phyloP scores from a whole-genome alignment of 2,797 vertebrate species.

The Lepus townsendii region DNA sequence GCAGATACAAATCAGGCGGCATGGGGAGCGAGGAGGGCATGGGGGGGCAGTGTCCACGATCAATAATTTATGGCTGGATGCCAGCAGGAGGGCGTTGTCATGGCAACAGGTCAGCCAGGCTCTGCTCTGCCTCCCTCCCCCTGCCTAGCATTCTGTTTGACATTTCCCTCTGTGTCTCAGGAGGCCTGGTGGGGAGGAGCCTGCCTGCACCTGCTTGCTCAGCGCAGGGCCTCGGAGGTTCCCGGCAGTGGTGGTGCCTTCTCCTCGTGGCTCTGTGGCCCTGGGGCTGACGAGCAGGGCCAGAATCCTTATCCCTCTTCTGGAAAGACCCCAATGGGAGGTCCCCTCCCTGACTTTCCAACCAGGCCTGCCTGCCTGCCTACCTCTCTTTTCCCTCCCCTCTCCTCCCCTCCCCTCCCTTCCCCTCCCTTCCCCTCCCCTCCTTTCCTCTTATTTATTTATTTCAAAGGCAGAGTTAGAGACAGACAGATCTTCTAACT shows the following conservation, averaged over 20 bases:
- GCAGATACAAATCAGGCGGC: background rate
- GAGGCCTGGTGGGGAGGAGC: background rate
- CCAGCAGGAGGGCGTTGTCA: constrained; percentile 69
- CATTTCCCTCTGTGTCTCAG: background rate
- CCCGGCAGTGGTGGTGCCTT: background rate
- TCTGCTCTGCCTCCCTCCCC: background rate
- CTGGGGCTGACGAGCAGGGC: no score
- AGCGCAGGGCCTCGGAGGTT: background rate
- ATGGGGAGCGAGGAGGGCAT: constrained; percentile 1
- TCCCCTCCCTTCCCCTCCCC: no score
- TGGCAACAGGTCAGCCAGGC: constrained; percentile 69
- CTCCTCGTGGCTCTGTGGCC: background rate
- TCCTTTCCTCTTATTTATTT: no score
- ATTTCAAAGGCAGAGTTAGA: no score
- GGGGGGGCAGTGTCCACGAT: constrained; percentile 54
- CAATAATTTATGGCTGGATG: constrained; percentile 81
- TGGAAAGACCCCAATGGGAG: background rate
- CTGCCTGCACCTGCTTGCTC: background rate
- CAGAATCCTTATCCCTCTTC: background rate
- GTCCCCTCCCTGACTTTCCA: background rate
- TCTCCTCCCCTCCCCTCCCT: no score
- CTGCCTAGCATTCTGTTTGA: background rate
- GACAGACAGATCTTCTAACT: no score
- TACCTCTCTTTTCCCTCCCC: no score
- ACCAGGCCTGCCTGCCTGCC: no score